Evolutionary conservation across 2,888 invertebrate species (phyloP).

Genomic region (Ephialtes manifestator): DNA sequence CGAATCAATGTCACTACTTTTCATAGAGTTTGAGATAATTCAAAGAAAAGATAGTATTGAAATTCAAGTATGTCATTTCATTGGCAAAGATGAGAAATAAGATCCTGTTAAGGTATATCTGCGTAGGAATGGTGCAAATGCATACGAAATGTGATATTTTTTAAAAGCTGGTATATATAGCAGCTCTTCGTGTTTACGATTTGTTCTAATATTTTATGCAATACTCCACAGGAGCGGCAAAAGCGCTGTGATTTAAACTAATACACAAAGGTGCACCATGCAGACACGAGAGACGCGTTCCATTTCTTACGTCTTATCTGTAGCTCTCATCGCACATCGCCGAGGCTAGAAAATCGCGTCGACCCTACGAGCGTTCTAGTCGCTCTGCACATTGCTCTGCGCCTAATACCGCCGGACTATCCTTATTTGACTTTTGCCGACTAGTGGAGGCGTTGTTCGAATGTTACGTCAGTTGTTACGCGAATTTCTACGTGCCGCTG

Average conservation of each 20-base stretch:
- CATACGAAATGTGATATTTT: conserved; percentile 5
- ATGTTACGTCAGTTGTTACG: conserved; percentile 70
- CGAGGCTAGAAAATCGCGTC: conserved; percentile 62
- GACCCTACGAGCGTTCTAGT: conserved; percentile 54
- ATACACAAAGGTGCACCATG: conserved; percentile 8
- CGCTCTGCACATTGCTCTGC: conserved; percentile 37
- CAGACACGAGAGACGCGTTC: conserved; percentile 64
- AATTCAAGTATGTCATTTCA: too few relatives aligned
- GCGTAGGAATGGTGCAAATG: background rate
- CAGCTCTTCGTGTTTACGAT: conserved; percentile 2
- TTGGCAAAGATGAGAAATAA: too few relatives aligned
- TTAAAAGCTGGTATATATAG: background rate
- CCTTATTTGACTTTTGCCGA: conserved; percentile 71
- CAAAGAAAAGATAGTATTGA: too few relatives aligned
- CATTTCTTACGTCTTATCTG: conserved; percentile 70
- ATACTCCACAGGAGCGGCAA: conserved; percentile 22
- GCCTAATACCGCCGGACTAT: conserved; percentile 51
- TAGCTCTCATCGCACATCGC: conserved; percentile 68
- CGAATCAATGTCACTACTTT: too few relatives aligned
- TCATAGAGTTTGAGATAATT: too few relatives aligned
- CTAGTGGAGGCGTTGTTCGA: conserved; percentile 70
- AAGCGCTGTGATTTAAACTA: conserved; percentile 20
- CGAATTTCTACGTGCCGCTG: conserved; percentile 55
- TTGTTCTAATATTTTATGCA: conserved; percentile 33
- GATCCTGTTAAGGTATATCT: background rate